A percentile compares a stretch with the other conserved stretches of the same genome.
Conservation (phyloP, 2,888 invertebrate genomes). For the Thereva unica region DNA sequence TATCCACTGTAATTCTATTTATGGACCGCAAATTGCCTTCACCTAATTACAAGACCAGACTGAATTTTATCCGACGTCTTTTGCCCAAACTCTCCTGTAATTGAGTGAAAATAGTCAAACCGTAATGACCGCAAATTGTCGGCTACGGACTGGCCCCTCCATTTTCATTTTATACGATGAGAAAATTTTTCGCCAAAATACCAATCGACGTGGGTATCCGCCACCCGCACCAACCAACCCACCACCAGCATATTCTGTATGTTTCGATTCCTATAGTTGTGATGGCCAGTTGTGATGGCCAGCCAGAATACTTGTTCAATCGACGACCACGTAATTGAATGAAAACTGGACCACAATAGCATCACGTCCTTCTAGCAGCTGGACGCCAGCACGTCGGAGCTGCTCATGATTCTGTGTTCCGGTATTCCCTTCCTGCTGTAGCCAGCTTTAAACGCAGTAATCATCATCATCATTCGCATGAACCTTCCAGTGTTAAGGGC, state of each 20-base stretch:
- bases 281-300: no score
- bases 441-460: no score
- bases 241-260: neutral
- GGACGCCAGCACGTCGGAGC: no score
- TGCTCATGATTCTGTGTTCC: no score
- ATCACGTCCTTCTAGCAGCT: slow-evolving; percentile 2
- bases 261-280: neutral
- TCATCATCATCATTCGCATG: no score
- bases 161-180: slow-evolving; percentile 2
- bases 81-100: slow-evolving; percentile 28
- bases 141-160: slow-evolving; percentile 9
- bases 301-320: slow-evolving; percentile 9
- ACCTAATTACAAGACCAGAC: slow-evolving; percentile 24
- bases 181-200: neutral
- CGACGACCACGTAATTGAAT: slow-evolving; percentile 26
- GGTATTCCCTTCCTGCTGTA: no score
- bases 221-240: neutral
- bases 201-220: neutral
- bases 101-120: slow-evolving; percentile 29
- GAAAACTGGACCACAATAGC: slow-evolving; percentile 8
- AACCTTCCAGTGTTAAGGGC: no score
- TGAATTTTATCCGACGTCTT: slow-evolving; percentile 16
- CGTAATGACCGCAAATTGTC: slow-evolving; percentile 26
- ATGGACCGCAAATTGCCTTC: slow-evolving; percentile 16
- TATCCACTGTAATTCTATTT: slow-evolving; percentile 6